A percentile compares a stretch with the other conserved stretches of the same genome.
phyloP scores from a whole-genome alignment of 2,888 invertebrate genomes.

The Podabrus alpinus region DNA sequence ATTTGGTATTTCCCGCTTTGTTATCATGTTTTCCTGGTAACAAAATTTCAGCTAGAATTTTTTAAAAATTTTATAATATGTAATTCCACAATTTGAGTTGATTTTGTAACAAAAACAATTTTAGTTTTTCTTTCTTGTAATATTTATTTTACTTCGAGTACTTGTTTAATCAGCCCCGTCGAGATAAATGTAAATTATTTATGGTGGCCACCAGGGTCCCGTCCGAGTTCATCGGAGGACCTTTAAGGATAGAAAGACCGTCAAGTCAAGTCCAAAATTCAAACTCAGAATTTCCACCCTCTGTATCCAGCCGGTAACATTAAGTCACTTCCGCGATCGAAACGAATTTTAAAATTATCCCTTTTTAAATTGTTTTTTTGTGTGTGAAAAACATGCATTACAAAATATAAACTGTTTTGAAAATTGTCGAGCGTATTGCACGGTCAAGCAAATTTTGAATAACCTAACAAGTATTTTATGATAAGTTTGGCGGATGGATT shows the following conservation, averaged over 20 bases:
- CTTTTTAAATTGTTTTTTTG: background rate
- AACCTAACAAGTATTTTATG: background rate
- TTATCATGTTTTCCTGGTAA: background rate
- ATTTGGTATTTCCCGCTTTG: background rate
- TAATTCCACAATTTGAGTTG: too few relatives aligned
- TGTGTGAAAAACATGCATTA: background rate
- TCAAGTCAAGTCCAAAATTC: too few relatives aligned
- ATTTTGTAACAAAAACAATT: background rate
- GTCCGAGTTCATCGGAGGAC: too few relatives aligned
- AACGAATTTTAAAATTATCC: background rate
- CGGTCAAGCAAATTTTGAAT: background rate
- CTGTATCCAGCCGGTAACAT: background rate
- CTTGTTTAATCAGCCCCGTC: too few relatives aligned
- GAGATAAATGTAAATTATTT: too few relatives aligned
- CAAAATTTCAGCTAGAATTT: background rate
- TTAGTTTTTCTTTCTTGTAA: background rate
- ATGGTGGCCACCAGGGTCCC: too few relatives aligned
- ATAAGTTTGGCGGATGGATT: background rate
- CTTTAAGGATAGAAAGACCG: too few relatives aligned
- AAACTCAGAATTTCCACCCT: background rate
- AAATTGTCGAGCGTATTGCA: background rate
- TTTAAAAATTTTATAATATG: background rate
- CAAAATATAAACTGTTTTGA: too few relatives aligned
- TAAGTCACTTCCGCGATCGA: background rate
- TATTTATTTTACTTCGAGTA: too few relatives aligned